Base-by-base conservation (phyloP, 2,888 invertebrate genomes). In the Pantelozetes paolii region DNA sequence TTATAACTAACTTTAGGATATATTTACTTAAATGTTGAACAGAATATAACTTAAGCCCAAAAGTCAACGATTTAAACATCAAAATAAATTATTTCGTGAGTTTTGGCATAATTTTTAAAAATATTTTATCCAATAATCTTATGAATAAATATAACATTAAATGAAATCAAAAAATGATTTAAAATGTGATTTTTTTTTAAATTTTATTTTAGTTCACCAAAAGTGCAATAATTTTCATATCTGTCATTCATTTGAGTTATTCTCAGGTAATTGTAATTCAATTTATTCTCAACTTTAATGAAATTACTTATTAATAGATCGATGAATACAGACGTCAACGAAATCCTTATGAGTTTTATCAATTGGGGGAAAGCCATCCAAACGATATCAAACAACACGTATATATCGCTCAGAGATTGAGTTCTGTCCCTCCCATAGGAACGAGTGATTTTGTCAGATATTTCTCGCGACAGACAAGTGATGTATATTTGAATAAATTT, bases 271-370 rank as follows among this genome's bases (percentile, higher is more conserved):
- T 32, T 30, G 18, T 2, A 8, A 15, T 59, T 50, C 20, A n/a
- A 8, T 15, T 28, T 28, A 28, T 28, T 57, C 28, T 28, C 28
- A 20, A 20, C 2, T 20, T 50, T 50, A 57, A 57, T 15, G 18
- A 28, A 26, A 5, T 28, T 11, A 57, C 13, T 20, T n/a, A 15
- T 15, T 54, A 18, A 54, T 11, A 62, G 36, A 64, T 32, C n/a
- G 64, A 64, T 36, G 64, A 64, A n/a, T 6, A 32, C 32, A 64
- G 64, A 30, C 64, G 64, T 36, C 36, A 36, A 15, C n/a, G 64
- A 64, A 64, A 64, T 32, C 36, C 64, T 36, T 64, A n/a, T n/a
- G 36, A 64, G 20, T 64, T 64, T n/a, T 32, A 8, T 11, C 36
- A 64, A n/a, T n/a, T n/a, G n/a, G n/a, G n/a, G n/a, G 64, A 64